Conservation (phyloP, 92 coral and sea anemone genomes). For the Zoanthus sociatus region DNA sequence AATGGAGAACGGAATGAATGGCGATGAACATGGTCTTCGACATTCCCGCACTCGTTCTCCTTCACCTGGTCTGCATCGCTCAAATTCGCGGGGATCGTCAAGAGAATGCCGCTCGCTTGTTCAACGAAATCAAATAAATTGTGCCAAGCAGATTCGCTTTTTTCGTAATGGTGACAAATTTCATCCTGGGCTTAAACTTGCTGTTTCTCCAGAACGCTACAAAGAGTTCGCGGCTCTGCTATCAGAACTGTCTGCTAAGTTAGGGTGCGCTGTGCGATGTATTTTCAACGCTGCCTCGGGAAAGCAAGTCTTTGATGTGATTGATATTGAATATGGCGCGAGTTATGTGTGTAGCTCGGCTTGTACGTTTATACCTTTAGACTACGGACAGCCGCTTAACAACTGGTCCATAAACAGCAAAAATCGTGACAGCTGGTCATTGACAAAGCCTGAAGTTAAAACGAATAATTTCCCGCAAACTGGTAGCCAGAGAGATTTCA, state of each 20-base stretch:
- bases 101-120: conserved; percentile 91
- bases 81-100: conserved; percentile 89
- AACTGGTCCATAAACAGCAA: conserved; percentile 79
- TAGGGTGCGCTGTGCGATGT: conserved; percentile 91
- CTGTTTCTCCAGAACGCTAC: conserved; percentile 96
- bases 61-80: conserved; percentile 86
- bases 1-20: conserved; percentile 99
- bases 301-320: conserved; percentile 80
- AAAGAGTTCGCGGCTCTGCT: conserved; percentile 91
- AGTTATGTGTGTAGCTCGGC: conserved; percentile 91
- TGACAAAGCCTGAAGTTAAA: conserved; percentile 34
- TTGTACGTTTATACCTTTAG: conserved; percentile 69
- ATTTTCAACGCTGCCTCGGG: conserved; percentile 86
- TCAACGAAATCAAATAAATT: conserved; percentile 93
- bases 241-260: conserved; percentile 89
- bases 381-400: conserved; percentile 74
- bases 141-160: conserved; percentile 97
- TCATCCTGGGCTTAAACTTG: conserved; percentile 91
- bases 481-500: conserved; percentile 81
- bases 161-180: conserved; percentile 96
- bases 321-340: conserved; percentile 87
- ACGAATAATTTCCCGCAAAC: neutral
- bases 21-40: conserved; percentile 67
- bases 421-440: conserved; percentile 55
- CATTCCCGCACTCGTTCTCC: conserved; percentile 78